phyloP scores from a whole-genome alignment of 1,140 invertebrate species.

The Drosophila seguyi region DNA sequence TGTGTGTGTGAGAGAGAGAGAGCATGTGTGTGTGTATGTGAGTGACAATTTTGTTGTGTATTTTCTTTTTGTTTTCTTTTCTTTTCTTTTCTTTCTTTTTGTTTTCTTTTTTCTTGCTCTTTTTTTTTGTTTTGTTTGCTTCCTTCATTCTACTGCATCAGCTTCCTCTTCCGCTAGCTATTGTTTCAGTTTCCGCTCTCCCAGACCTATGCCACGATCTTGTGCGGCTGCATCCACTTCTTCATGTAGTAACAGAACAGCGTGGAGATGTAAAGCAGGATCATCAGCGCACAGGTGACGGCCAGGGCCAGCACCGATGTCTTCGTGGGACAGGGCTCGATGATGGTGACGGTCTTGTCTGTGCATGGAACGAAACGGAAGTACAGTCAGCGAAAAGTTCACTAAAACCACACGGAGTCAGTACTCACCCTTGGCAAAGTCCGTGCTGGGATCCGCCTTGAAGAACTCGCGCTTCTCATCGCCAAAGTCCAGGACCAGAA shows the following conservation, averaged over 20 bases:
- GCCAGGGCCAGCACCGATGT: slow-evolving; percentile 94
- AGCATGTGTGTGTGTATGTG: slow-evolving; percentile 32
- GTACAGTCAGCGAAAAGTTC: neutral
- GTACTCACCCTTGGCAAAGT: slow-evolving; percentile 89
- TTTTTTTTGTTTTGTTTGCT: slow-evolving; percentile 6
- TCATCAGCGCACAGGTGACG: slow-evolving; percentile 94
- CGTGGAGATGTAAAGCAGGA: slow-evolving; percentile 95
- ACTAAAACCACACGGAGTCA: neutral
- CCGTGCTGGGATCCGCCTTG: slow-evolving; percentile 91
- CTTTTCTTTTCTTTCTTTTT: slow-evolving; percentile 29
- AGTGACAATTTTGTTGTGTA: slow-evolving; percentile 74
- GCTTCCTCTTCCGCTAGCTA: slow-evolving; percentile 1
- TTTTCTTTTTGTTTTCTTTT: slow-evolving; percentile 73
- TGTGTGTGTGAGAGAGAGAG: slow-evolving; percentile 31
- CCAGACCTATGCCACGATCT: slow-evolving; percentile 89
- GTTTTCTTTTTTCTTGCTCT: slow-evolving; percentile 3
- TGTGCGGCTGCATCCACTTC: slow-evolving; percentile 93
- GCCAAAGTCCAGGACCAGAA: slow-evolving; percentile 95
- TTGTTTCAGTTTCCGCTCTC: slow-evolving; percentile 20
- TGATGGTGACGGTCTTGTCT: slow-evolving; percentile 94
- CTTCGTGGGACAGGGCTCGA: slow-evolving; percentile 95
- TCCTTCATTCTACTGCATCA: slow-evolving; percentile 5
- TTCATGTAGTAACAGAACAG: slow-evolving; percentile 96
- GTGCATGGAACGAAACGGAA: slow-evolving; percentile 14
- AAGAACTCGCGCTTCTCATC: slow-evolving; percentile 94